Evolutionary conservation across 2,888 invertebrate genomes (phyloP).

Genomic region (Crioceris asparagi): DNA sequence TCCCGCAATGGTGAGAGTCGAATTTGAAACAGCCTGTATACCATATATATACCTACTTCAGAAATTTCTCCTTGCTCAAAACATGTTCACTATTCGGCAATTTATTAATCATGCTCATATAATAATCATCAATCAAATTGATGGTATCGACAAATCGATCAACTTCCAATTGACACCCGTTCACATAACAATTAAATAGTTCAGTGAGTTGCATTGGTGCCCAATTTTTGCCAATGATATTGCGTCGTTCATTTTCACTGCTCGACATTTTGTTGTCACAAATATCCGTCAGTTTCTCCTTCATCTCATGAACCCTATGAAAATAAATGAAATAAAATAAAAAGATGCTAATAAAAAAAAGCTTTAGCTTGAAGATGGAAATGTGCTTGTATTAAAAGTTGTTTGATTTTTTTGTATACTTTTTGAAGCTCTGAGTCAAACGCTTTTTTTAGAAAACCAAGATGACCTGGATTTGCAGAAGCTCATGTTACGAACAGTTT

Average conservation of each 20-base stretch:
- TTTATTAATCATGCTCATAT: constrained; percentile 34
- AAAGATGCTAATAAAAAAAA: no score
- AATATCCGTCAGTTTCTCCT: constrained; percentile 42
- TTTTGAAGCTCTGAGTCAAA: no score
- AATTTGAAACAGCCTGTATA: no score
- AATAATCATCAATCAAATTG: constrained; percentile 40
- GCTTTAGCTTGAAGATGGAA: no score
- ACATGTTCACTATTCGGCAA: constrained; percentile 39
- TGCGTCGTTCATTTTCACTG: constrained; percentile 43
- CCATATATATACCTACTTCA: no score
- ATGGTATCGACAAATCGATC: constrained; percentile 43
- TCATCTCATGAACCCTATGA: constrained; percentile 29
- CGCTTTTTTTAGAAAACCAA: no score
- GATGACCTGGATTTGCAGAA: no score
- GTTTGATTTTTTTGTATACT: no score
- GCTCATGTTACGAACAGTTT: no score
- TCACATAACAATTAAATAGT: constrained; percentile 45
- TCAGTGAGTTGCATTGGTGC: constrained; percentile 43
- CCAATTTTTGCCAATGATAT: constrained; percentile 49
- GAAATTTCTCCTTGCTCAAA: constrained; percentile 35
- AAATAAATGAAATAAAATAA: not conserved
- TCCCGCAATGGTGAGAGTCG: no score
- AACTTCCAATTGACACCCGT: constrained; percentile 49
- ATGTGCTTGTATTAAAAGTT: no score
- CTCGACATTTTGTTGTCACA: constrained; percentile 46